Evolutionary conservation across 2,797 vertebrate genomes (phyloP).

Genomic region (Hirundo rustica): DNA sequence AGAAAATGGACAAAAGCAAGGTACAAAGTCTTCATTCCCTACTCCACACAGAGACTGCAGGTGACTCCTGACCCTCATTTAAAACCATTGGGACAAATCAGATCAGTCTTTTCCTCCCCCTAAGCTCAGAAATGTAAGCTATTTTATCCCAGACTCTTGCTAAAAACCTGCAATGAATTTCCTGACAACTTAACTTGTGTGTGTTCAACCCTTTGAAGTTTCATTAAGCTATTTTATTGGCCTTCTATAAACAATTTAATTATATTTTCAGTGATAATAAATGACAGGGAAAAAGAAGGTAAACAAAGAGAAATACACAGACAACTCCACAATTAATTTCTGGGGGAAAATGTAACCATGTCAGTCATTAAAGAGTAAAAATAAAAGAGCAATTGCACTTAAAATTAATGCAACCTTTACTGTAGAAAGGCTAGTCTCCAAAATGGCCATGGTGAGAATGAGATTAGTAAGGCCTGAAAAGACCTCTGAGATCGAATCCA

Average conservation of each 20-base stretch:
- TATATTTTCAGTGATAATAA: neutral
- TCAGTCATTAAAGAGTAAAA: neutral
- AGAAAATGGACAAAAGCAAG: neutral
- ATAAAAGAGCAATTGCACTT: neutral
- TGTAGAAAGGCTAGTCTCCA: neutral
- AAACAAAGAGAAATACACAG: neutral
- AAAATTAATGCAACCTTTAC: neutral
- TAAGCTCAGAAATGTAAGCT: neutral
- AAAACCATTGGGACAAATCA: neutral
- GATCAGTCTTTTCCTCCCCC: neutral
- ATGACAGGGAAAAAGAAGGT: neutral
- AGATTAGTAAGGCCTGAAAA: neutral
- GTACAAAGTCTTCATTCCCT: neutral
- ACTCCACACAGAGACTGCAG: neutral
- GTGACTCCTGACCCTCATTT: neutral
- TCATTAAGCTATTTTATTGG: neutral
- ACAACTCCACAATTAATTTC: neutral
- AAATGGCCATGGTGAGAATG: neutral
- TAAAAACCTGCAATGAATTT: constrained; percentile 10
- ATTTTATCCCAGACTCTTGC: neutral
- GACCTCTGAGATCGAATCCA: neutral
- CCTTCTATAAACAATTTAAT: neutral
- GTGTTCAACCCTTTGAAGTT: neutral
- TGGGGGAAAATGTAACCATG: accelerated
- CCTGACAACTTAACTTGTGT: neutral